Base-by-base conservation (phyloP, 1,140 invertebrate genomes). In the Elysia chlorotica region DNA sequence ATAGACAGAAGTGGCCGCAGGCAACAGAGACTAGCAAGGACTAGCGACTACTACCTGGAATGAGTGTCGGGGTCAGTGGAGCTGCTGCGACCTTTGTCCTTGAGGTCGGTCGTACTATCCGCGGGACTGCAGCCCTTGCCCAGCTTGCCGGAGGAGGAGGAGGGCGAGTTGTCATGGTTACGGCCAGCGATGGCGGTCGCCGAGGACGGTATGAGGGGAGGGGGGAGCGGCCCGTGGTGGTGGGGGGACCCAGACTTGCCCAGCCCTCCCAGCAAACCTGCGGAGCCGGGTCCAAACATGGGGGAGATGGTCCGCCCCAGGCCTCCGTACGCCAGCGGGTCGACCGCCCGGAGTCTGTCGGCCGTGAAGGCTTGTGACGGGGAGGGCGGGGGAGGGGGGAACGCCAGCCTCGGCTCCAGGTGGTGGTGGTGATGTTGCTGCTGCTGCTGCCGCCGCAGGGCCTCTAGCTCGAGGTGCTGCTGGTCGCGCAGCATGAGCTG, bases 131-230 rank as follows among this genome's bases (percentile, higher is more conserved):
- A 80, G n/a, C 78, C 78, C 67, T 82, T 83, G 3, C 76, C 70
- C 70, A 80, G 82, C 19, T 71, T 70, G 65, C 74, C 75, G n/a
- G 79, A 76, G 17, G 79, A 74, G n/a, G 79, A 76, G 17, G 79
- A 74, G 21, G 81, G 79, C 0, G 80, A 81, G 41, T 79, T 81
- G 57, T 79, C 77, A 66, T 82, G 82, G 74, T 77, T 82, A n/a
- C 78, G 75, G 5, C 38, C 70, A 31, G 74, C 70, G 35, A 70
- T 54, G 37, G 74, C 70, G 19, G 76, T 66, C 0, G 78, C 66
- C 35, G 75, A 38, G 14, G 79, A 78, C 19, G 78, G 76, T n/a
- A 80, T 69, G n/a, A 78, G 67, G 30, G 75, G 75, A 0, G 77
- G 77, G 17, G 77, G 77, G 4, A 63, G 75, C 0, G 73, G 70